A percentile compares a stretch with the other conserved stretches of the same genome.
phyloP scores from a whole-genome alignment of 2,113 vertebrate species.

The Lagenorhynchus albirostris region DNA sequence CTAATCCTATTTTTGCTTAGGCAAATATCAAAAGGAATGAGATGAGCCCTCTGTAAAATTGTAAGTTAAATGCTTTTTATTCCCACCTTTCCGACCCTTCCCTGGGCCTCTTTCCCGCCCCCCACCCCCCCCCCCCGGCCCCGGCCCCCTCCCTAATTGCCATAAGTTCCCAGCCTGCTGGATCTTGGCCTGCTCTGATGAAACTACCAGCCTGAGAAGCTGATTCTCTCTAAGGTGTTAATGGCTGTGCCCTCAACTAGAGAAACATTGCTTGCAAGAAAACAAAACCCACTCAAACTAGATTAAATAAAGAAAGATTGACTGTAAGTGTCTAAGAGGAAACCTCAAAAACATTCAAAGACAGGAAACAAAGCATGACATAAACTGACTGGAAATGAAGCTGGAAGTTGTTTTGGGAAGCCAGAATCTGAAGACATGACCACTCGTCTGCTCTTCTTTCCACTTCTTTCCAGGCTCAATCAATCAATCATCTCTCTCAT shows the following conservation, averaged over 20 bases:
- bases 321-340: neutral
- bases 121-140: neutral
- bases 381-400: neutral
- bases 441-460: neutral
- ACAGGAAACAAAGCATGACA: neutral
- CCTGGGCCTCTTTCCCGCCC: accelerated
- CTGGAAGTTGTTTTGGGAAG: neutral
- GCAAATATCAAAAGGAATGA: neutral
- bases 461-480: neutral
- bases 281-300: conserved; percentile 15
- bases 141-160: neutral
- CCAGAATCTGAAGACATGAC: neutral
- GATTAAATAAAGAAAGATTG: neutral
- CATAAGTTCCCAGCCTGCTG: neutral
- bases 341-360: neutral
- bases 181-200: neutral
- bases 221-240: neutral
- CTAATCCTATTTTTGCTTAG: neutral
- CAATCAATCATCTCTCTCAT: neutral
- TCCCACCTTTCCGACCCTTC: neutral
- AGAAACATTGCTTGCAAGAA: neutral
- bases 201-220: neutral
- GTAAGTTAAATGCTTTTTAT: neutral
- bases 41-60: neutral
- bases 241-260: neutral